These are phyloP conservation scores for Thunnus thynnus DNA, from an alignment of 2,113 vertebrate species.

Conservation along the genomic window DNA sequence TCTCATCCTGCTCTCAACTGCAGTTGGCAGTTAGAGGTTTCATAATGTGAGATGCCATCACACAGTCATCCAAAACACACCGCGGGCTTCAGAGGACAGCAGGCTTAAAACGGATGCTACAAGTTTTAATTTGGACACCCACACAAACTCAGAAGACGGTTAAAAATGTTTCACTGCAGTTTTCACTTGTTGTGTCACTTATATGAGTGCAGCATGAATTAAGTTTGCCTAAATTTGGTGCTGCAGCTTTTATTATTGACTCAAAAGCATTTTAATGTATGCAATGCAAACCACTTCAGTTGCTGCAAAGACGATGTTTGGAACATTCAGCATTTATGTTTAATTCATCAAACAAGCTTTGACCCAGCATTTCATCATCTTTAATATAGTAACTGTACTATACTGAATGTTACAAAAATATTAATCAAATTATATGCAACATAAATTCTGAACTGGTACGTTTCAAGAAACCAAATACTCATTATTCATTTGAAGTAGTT, in stretches of 20 bases:
- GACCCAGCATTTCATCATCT: constrained; percentile 10
- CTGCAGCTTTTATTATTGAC: constrained; percentile 18
- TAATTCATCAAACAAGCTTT: constrained; percentile 19
- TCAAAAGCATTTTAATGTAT: constrained; percentile 12
- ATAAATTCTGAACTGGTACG: background rate
- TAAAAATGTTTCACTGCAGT: constrained; percentile 5
- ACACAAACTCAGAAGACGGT: constrained; percentile 39
- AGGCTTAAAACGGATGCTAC: constrained; percentile 32
- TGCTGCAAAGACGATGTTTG: constrained; percentile 3
- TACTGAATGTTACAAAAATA: background rate
- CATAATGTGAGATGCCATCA: constrained; percentile 58
- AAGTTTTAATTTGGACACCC: constrained; percentile 49
- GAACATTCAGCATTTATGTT: constrained; percentile 19
- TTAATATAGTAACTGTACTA: background rate
- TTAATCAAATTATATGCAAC: constrained; percentile 8
- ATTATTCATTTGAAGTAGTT: constrained; percentile 19
- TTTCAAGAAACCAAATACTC: background rate
- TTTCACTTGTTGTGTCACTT: constrained; percentile 14
- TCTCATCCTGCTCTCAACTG: constrained; percentile 58
- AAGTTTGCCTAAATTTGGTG: constrained; percentile 21
- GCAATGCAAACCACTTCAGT: background rate
- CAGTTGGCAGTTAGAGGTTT: constrained; percentile 47
- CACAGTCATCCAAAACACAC: constrained; percentile 35
- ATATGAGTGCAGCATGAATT: background rate
- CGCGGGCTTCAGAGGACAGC: constrained; percentile 31